These are phyloP conservation scores for Dermatemys mawii DNA, from an alignment of 2,113 vertebrate species.

Conservation along the genomic window DNA sequence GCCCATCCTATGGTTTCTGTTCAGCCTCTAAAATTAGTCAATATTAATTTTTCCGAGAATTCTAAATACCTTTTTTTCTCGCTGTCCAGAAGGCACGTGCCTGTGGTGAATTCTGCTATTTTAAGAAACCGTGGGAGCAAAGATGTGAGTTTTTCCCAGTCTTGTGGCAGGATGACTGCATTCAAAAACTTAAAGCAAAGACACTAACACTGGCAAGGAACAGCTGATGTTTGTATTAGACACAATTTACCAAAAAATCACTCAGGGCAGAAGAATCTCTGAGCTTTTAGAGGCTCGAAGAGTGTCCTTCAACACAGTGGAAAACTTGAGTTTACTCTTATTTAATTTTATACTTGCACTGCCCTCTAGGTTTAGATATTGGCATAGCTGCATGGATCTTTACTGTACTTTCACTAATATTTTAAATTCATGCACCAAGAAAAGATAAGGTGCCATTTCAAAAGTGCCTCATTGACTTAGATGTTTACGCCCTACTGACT, in stretches of 20 bases:
- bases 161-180: neutral
- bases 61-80: neutral
- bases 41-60: neutral
- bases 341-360: conserved; percentile 22
- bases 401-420: neutral
- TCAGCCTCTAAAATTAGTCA: neutral
- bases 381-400: neutral
- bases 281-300: neutral
- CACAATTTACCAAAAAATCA: neutral
- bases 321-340: neutral
- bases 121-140: neutral
- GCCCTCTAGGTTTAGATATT: conserved; percentile 49
- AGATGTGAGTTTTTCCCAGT: neutral
- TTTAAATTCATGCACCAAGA: neutral
- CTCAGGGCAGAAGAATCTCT: neutral
- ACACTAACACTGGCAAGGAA: neutral
- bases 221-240: neutral
- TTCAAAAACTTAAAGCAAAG: neutral
- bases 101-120: neutral
- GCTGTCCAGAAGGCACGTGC: accelerated
- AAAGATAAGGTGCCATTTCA: neutral
- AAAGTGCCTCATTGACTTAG: neutral
- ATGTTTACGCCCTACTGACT: accelerated
- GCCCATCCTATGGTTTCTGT: neutral
- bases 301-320: neutral